A percentile compares a stretch with the other conserved stretches of the same genome.
Evolutionary conservation across 2,797 vertebrate species (phyloP).

Genomic region (Adelosebastes latens): DNA sequence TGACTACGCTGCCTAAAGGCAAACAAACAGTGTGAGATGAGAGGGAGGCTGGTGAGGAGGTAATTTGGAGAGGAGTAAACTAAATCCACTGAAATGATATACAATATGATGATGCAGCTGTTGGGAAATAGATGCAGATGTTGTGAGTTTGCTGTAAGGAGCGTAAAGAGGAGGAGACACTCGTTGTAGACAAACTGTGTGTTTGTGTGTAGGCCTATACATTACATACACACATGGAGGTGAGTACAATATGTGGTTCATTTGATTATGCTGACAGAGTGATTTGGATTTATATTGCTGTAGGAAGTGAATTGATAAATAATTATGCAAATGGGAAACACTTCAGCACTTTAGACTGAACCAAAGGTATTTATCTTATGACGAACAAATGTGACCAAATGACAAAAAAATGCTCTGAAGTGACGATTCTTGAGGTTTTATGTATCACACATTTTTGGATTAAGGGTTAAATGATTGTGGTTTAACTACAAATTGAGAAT

Average conservation of each 20-base stretch:
- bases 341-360: neutral
- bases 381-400: neutral
- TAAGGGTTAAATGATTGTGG: neutral
- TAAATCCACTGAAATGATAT: slow-evolving; percentile 31
- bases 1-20: slow-evolving; percentile 40
- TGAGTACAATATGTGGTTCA: neutral
- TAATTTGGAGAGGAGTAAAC: neutral
- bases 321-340: slow-evolving; percentile 1
- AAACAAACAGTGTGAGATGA: slow-evolving; percentile 24
- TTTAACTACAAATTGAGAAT: neutral
- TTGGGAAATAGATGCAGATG: slow-evolving; percentile 34
- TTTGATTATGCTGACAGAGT: slow-evolving; percentile 8
- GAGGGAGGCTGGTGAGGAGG: slow-evolving; percentile 12
- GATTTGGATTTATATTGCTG: neutral
- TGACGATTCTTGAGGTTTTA: too few species aligned
- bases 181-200: neutral
- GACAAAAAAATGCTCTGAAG: neutral
- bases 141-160: neutral
- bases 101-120: slow-evolving; percentile 24
- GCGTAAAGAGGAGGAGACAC: neutral
- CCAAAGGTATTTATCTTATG: neutral
- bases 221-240: neutral
- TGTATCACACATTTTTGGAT: neutral
- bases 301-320: slow-evolving; percentile 9
- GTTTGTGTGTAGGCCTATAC: neutral